phyloP scores from a whole-genome alignment of 2,797 vertebrate genomes.

The Uromys caudimaculatus region DNA sequence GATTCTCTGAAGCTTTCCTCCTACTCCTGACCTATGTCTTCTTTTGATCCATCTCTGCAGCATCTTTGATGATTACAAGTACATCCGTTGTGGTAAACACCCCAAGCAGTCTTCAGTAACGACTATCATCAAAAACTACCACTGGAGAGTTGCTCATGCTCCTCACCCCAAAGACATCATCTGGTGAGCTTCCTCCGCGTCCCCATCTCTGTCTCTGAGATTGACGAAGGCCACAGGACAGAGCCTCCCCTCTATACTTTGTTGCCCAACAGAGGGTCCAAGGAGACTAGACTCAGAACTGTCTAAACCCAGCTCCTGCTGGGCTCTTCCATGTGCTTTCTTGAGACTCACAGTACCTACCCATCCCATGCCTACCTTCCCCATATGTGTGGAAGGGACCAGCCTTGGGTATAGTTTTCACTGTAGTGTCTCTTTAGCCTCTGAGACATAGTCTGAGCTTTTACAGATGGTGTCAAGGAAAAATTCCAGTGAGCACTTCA shows the following conservation, averaged over 20 bases:
- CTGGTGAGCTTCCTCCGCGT: slow-evolving; percentile 89
- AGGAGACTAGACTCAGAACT: background rate
- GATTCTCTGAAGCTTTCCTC: background rate
- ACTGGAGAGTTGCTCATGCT: slow-evolving; percentile 93
- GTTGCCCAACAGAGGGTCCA: background rate
- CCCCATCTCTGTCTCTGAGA: background rate
- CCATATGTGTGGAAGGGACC: background rate
- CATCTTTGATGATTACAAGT: slow-evolving; percentile 93
- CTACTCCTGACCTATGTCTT: slow-evolving; percentile 24
- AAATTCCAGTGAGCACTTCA: background rate
- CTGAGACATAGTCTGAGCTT: background rate
- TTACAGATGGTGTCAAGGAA: background rate
- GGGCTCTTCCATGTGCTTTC: background rate
- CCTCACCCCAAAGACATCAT: slow-evolving; percentile 97
- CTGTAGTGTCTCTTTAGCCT: background rate
- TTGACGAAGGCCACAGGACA: background rate
- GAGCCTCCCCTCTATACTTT: background rate
- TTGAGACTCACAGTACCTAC: background rate
- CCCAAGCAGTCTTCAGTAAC: slow-evolving; percentile 97
- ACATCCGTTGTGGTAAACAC: slow-evolving; percentile 87
- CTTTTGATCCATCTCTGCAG: slow-evolving; percentile 82
- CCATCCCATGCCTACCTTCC: background rate
- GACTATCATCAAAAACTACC: slow-evolving; percentile 93
- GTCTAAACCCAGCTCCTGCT: rapidly evolving
- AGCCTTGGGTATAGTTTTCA: background rate